Evolutionary conservation across 2,113 vertebrate genomes (phyloP).

Genomic region (Chroicocephalus ridibundus): DNA sequence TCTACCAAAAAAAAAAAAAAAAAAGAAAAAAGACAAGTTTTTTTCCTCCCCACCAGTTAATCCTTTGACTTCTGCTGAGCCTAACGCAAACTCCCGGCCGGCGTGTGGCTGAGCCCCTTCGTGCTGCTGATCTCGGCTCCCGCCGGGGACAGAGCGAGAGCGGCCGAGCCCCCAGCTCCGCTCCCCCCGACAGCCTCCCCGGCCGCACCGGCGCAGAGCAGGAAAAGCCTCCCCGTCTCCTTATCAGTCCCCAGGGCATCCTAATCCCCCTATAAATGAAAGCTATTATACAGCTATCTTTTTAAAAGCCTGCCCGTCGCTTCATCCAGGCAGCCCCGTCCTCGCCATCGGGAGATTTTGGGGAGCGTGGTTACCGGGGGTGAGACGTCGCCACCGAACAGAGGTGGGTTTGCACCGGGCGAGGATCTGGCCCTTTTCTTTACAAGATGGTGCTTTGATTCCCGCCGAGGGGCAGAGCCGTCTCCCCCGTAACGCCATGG

Average conservation of each 20-base stretch:
- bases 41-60: neutral
- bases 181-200: neutral
- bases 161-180: fast-evolving
- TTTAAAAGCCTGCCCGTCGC: neutral
- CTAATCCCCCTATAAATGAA: constrained; percentile 36
- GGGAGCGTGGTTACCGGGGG: fast-evolving
- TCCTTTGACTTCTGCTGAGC: neutral
- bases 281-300: neutral
- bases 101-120: neutral
- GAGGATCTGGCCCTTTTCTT: neutral
- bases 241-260: constrained; percentile 54
- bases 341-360: neutral
- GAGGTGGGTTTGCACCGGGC: neutral
- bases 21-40: neutral
- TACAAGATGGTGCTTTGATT: neutral
- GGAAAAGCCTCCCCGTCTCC: constrained; percentile 2
- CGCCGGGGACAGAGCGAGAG: fast-evolving
- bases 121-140: neutral
- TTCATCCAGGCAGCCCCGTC: neutral
- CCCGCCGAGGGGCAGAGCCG: fast-evolving
- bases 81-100: fast-evolving
- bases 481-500: fast-evolving
- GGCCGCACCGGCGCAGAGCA: neutral
- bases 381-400: fast-evolving
- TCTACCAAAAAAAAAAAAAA: neutral